phyloP scores from a whole-genome alignment of 2,113 vertebrate species.

The Poicephalus meyeri region DNA sequence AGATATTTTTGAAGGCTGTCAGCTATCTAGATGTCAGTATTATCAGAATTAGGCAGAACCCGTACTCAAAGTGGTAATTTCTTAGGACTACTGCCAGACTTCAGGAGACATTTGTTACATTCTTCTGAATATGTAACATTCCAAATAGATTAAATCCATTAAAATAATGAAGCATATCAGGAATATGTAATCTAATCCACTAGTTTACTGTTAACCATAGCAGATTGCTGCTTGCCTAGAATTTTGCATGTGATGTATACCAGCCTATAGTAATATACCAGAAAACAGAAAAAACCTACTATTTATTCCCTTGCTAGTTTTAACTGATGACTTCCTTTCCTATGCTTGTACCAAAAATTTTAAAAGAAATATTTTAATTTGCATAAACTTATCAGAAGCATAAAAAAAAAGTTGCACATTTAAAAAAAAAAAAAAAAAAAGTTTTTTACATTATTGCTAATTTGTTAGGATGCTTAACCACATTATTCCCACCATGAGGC shows the following conservation, averaged over 20 bases:
- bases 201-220: not conserved
- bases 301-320: not conserved
- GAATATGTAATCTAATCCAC: constrained; percentile 49
- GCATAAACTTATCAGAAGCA: too few relatives aligned
- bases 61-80: not conserved
- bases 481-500: not conserved
- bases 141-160: constrained; percentile 62
- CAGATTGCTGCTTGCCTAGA: constrained; percentile 51
- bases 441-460: not conserved
- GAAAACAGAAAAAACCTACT: not conserved
- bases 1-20: constrained; percentile 24
- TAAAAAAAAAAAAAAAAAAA: not conserved
- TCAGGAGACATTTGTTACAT: constrained; percentile 38
- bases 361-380: not conserved
- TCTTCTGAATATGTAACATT: constrained; percentile 34
- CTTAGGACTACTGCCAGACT: constrained; percentile 36
- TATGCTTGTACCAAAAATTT: accelerated
- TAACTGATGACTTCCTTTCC: not conserved
- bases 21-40: not conserved
- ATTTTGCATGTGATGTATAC: not conserved
- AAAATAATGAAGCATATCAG: constrained; percentile 56
- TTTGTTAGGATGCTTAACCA: not conserved
- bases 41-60: not conserved
- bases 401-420: not conserved
- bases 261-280: not conserved